Evolutionary conservation across 2,888 invertebrate genomes (phyloP).

Genomic region (Cinara cedri): DNA sequence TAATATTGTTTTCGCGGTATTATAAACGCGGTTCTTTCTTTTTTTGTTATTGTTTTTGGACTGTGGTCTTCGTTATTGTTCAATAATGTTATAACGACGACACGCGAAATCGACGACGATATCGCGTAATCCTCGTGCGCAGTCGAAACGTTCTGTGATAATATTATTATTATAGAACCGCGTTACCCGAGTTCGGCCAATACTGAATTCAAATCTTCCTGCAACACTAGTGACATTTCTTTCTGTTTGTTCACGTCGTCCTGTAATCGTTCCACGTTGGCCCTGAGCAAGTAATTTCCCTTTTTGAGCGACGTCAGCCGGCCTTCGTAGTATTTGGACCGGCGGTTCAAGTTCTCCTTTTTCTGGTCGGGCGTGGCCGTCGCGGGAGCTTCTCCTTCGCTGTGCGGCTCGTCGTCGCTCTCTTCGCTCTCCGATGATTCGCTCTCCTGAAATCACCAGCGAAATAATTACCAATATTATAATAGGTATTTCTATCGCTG

Average conservation of each 20-base stretch:
- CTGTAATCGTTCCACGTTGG: slow-evolving; percentile 84
- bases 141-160: not conserved
- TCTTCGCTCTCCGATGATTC: slow-evolving; percentile 73
- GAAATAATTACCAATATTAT: not conserved
- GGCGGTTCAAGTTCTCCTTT: slow-evolving; percentile 69
- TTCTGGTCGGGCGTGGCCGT: slow-evolving; percentile 73
- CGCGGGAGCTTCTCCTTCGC: slow-evolving; percentile 71
- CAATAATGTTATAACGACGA: not conserved
- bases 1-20: not conserved
- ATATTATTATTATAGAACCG: not conserved
- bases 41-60: not conserved
- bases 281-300: slow-evolving; percentile 84
- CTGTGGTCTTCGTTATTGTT: too few relatives aligned
- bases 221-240: slow-evolving; percentile 76
- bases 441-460: slow-evolving; percentile 62
- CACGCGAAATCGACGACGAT: not conserved
- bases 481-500: too few relatives aligned
- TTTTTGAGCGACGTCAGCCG: slow-evolving; percentile 82
- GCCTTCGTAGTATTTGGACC: slow-evolving; percentile 77
- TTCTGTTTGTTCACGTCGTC: slow-evolving; percentile 84
- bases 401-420: slow-evolving; percentile 69
- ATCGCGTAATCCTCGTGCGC: not conserved
- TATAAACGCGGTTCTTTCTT: not conserved
- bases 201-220: slow-evolving; percentile 85
- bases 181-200: slow-evolving; percentile 80